A percentile compares a stretch with the other conserved stretches of the same genome.
These are phyloP conservation scores for Dreissena polymorpha DNA, from an alignment of 1,140 invertebrate genomes.

Conservation along the genomic window DNA sequence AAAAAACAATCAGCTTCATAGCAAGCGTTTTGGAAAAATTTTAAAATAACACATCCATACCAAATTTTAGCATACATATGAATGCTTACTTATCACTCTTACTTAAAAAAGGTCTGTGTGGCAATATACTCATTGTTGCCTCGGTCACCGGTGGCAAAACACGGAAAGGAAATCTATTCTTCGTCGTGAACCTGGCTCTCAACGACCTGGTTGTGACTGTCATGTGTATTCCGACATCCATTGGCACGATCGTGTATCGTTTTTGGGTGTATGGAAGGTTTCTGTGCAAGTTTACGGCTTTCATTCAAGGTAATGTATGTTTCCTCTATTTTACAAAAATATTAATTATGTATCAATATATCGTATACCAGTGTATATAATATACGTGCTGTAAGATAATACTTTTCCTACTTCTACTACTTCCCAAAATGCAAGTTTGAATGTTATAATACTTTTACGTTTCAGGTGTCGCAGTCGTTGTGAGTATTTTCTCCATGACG, in stretches of 20 bases:
- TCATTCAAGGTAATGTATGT: conserved; percentile 85
- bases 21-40: too few relatives aligned
- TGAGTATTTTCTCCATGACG: conserved; percentile 89
- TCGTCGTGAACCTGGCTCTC: conserved; percentile 65
- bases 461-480: conserved; percentile 87
- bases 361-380: too few relatives aligned
- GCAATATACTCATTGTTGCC: conserved; percentile 65
- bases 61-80: too few relatives aligned
- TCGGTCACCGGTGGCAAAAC: conserved; percentile 52
- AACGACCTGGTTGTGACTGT: conserved; percentile 67
- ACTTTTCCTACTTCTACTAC: too few relatives aligned
- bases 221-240: conserved; percentile 82
- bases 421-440: too few relatives aligned
- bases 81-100: too few relatives aligned
- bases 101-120: conserved; percentile 35
- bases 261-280: conserved; percentile 86
- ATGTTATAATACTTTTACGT: neutral
- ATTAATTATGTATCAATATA: too few relatives aligned
- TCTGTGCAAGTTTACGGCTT: conserved; percentile 87
- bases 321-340: too few relatives aligned
- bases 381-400: too few relatives aligned
- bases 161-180: conserved; percentile 62
- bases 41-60: too few relatives aligned
- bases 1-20: too few relatives aligned
- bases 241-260: conserved; percentile 85